phyloP scores from a whole-genome alignment of 2,888 invertebrate genomes.

The Synergus umbraculus region DNA sequence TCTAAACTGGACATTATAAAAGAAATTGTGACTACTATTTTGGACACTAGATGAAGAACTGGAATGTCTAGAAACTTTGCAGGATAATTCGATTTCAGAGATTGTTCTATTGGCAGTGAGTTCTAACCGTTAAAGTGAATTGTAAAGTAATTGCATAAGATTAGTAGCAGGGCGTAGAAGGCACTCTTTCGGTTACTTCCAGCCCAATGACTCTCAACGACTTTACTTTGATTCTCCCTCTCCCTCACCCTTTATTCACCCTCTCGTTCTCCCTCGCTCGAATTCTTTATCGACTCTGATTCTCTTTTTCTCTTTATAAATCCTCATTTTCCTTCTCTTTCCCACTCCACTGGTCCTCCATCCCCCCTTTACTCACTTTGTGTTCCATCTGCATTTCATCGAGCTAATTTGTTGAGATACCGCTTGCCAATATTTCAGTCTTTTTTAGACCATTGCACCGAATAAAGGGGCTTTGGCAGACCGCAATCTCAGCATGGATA shows the following conservation, averaged over 20 bases:
- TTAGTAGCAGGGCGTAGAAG: slow-evolving; percentile 74
- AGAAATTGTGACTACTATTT: not conserved
- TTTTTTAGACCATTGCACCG: slow-evolving; percentile 71
- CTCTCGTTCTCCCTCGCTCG: slow-evolving; percentile 55
- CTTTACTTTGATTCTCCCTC: slow-evolving; percentile 74
- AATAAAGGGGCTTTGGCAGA: slow-evolving; percentile 60
- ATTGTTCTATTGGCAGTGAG: slow-evolving; percentile 74
- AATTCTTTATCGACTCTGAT: not conserved
- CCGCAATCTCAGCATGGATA: slow-evolving; percentile 71
- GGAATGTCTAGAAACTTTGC: not conserved
- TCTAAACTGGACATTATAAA: not conserved
- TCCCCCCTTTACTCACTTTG: slow-evolving; percentile 56
- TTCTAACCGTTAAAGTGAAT: slow-evolving; percentile 75
- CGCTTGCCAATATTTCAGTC: slow-evolving; percentile 77
- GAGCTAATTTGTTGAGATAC: slow-evolving; percentile 77
- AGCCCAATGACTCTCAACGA: slow-evolving; percentile 76
- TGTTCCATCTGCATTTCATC: slow-evolving; percentile 74
- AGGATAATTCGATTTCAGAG: slow-evolving; percentile 71
- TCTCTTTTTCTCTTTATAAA: slow-evolving; percentile 43
- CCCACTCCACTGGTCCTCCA: slow-evolving; percentile 20
- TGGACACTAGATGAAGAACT: not conserved
- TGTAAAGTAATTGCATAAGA: slow-evolving; percentile 77
- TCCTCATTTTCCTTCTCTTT: slow-evolving; percentile 41
- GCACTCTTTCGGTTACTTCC: slow-evolving; percentile 77
- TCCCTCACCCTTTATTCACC: slow-evolving; percentile 45